phyloP scores from a whole-genome alignment of 2,888 invertebrate genomes.

The Terebella lapidaria region DNA sequence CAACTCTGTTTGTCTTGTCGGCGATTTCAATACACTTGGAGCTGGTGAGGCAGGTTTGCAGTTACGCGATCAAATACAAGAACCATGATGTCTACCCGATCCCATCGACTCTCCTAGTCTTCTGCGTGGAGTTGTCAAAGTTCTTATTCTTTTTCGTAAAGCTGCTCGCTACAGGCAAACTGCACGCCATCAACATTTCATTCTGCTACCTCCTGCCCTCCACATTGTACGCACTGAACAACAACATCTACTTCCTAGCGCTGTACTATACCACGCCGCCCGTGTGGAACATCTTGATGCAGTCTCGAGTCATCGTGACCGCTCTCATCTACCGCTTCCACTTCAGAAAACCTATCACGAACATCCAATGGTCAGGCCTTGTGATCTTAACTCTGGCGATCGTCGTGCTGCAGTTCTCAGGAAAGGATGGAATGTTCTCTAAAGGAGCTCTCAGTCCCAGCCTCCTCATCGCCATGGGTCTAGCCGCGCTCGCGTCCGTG shows the following conservation, averaged over 20 bases:
- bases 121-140: slow-evolving; percentile 5
- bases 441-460: neutral
- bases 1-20: neutral
- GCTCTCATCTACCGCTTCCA: slow-evolving; percentile 12
- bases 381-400: slow-evolving; percentile 5
- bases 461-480: slow-evolving; percentile 3
- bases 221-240: slow-evolving; percentile 18
- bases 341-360: slow-evolving; percentile 9
- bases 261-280: slow-evolving; percentile 19
- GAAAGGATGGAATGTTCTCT: neutral
- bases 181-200: slow-evolving; percentile 4
- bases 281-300: slow-evolving; percentile 16
- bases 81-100: slow-evolving; percentile 17
- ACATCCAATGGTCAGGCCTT: slow-evolving; percentile 10
- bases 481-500: slow-evolving; percentile 15
- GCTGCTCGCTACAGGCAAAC: neutral
- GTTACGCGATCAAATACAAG: slow-evolving; percentile 20
- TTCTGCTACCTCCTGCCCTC: slow-evolving; percentile 17
- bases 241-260: slow-evolving; percentile 17
- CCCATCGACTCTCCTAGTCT: slow-evolving; percentile 8
- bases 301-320: slow-evolving; percentile 13
- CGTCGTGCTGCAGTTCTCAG: slow-evolving; percentile 11
- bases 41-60: slow-evolving; percentile 14
- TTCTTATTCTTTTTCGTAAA: slow-evolving; percentile 4
- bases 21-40: slow-evolving; percentile 9